phyloP scores from a whole-genome alignment of 2,113 vertebrate genomes.

The Platycercus adscitus region DNA sequence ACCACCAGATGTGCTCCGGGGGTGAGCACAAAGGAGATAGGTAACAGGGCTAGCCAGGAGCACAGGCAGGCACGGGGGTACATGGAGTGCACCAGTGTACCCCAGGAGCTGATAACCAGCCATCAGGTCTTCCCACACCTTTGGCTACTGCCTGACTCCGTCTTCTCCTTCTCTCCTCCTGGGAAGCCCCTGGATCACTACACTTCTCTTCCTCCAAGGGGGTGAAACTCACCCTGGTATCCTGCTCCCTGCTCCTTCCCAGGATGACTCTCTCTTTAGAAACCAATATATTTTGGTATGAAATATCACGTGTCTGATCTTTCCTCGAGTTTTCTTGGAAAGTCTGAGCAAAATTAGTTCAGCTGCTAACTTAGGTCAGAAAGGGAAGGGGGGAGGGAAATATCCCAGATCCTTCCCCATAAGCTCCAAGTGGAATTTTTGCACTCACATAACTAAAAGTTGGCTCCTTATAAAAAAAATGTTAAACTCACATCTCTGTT shows the following conservation, averaged over 20 bases:
- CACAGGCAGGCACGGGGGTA: rapidly evolving
- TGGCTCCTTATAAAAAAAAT: background rate
- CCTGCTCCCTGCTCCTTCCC: background rate
- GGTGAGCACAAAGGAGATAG: background rate
- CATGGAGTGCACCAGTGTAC: rapidly evolving
- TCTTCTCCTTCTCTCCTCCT: background rate
- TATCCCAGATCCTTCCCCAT: background rate
- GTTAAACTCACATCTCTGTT: background rate
- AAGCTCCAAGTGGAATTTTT: background rate
- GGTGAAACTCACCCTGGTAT: background rate
- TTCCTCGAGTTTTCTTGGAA: constrained; percentile 17
- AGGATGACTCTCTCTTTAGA: background rate
- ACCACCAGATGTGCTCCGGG: rapidly evolving
- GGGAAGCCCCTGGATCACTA: background rate
- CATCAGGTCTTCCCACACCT: background rate
- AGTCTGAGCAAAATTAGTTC: constrained; percentile 27
- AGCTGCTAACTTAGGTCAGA: constrained; percentile 13
- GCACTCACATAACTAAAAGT: background rate
- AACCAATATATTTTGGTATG: background rate
- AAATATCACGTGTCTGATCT: background rate
- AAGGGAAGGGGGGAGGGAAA: background rate
- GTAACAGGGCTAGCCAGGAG: background rate
- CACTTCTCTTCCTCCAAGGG: rapidly evolving
- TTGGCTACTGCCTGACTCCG: background rate
- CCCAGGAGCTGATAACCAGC: background rate